Conservation (phyloP, 1,140 invertebrate species). For the Ips typographus region DNA sequence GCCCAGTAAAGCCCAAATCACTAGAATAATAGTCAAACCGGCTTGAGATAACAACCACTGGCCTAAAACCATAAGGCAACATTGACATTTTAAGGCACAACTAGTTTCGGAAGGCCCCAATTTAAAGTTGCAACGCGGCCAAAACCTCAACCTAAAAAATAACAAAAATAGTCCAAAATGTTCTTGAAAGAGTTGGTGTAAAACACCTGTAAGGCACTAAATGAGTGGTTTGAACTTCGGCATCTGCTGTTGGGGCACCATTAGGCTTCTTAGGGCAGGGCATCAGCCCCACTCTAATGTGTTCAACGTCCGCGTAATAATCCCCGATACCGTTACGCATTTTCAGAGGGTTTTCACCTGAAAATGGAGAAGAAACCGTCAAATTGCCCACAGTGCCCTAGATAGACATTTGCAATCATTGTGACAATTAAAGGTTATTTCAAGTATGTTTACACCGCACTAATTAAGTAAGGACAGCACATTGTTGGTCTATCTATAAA, state of each 20-base stretch:
- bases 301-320: slow-evolving; percentile 45
- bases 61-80: slow-evolving; percentile 46
- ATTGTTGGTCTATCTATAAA: too few species aligned
- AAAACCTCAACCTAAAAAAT: slow-evolving; percentile 52
- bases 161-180: not conserved
- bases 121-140: slow-evolving; percentile 51
- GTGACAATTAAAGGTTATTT: too few species aligned
- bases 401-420: too few species aligned
- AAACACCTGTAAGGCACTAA: slow-evolving; percentile 50
- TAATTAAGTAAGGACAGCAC: too few species aligned
- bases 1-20: slow-evolving; percentile 59
- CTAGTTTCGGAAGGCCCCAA: slow-evolving; percentile 40
- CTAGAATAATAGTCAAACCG: slow-evolving; percentile 57
- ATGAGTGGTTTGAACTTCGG: slow-evolving; percentile 53
- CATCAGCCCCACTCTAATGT: slow-evolving; percentile 47
- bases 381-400: too few species aligned
- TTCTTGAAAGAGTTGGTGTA: slow-evolving; percentile 3
- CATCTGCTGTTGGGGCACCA: slow-evolving; percentile 18
- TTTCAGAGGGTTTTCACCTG: slow-evolving; percentile 30
- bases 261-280: slow-evolving; percentile 37
- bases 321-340: slow-evolving; percentile 45
- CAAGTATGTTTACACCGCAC: too few species aligned
- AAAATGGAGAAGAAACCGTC: not conserved
- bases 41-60: slow-evolving; percentile 53
- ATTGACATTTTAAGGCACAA: slow-evolving; percentile 39